Evolutionary conservation across 1,140 invertebrate genomes (phyloP), one percentile per base, ranked within the genome.

Genomic region (Drosophila prosaltans): DNA sequence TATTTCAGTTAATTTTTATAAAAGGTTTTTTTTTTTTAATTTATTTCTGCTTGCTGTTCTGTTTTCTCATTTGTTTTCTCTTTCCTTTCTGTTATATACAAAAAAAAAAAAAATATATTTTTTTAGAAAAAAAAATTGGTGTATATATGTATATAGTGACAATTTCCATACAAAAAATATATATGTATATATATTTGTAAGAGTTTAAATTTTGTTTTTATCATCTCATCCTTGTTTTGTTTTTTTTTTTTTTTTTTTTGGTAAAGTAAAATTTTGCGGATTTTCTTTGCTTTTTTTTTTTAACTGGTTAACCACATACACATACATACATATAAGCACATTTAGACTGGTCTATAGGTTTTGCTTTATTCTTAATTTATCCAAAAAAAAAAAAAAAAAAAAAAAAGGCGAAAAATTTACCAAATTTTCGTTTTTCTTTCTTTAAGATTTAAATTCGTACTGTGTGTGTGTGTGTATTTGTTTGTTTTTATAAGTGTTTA

Each of bases 401-500:
- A 51, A 24, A 51, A 26, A 24, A 2, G 21, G 8, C 8, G 8
- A 48, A 24, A 48, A 48, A 24, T 21, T 21, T 9, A 10, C 11
- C 10, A 9, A 3, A 43, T 39, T 70, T 58, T 39, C n/a, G 40
- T 10, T 62, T 65, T 45, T 30, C 28, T 61, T 76, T 78, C 48
- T 73, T 72, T 62, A 72, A 54, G 48, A 48, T 72, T 83, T 88
- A 82, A 86, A 80, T 86, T 86, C 83, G 76, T 88, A 80, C 55
- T 55, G 61, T 48, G 43, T 64, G 41, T 41, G 41, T 36, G 30
- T 28, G 41, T 32, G 36, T 51, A 39, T 43, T 1, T 16, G 16
- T 16, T 0, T 16, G 16, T 16, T 51, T 10, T 9, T 26, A 10
- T 16, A 51, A 51, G 24, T 51, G 8, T 51, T 26, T 51, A 51